A percentile compares a stretch with the other conserved stretches of the same genome.
phyloP scores from a whole-genome alignment of 2,797 vertebrate genomes.

The Scolopax bukidnonensis region DNA sequence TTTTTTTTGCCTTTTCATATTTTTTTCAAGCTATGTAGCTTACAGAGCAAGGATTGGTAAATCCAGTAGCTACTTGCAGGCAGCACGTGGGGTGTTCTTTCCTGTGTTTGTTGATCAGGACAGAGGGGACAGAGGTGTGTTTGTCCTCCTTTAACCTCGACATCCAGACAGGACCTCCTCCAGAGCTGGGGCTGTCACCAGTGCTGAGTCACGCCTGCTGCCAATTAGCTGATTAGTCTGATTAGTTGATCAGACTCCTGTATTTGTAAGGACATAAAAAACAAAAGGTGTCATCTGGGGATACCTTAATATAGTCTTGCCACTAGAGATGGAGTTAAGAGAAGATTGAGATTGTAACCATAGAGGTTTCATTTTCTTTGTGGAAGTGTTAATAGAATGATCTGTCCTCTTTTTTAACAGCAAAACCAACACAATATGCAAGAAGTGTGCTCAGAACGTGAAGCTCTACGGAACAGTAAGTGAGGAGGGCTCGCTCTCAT shows the following conservation, averaged over 20 bases:
- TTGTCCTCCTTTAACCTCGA: neutral
- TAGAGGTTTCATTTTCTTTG: neutral
- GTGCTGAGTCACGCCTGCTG: neutral
- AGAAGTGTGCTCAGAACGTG: slow-evolving; percentile 99
- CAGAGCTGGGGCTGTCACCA: neutral
- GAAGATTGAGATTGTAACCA: neutral
- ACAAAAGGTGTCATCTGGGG: neutral
- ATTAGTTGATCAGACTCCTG: neutral
- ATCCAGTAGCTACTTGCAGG: rapidly evolving
- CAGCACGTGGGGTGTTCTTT: neutral
- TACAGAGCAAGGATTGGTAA: neutral
- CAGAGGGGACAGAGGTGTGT: neutral
- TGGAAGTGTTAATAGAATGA: neutral
- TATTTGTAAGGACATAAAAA: neutral
- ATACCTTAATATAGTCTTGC: neutral
- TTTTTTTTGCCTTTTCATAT: neutral
- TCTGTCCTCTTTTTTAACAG: slow-evolving; percentile 74
- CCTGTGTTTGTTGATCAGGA: neutral
- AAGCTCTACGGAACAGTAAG: slow-evolving; percentile 98
- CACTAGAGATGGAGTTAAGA: neutral
- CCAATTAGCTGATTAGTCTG: neutral
- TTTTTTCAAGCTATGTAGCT: neutral
- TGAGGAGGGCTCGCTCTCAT: neutral
- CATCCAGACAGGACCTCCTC: neutral
- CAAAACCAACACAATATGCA: slow-evolving; percentile 99